Evolutionary conservation across 2,113 vertebrate species (phyloP).

Genomic region (Neogobius melanostomus): DNA sequence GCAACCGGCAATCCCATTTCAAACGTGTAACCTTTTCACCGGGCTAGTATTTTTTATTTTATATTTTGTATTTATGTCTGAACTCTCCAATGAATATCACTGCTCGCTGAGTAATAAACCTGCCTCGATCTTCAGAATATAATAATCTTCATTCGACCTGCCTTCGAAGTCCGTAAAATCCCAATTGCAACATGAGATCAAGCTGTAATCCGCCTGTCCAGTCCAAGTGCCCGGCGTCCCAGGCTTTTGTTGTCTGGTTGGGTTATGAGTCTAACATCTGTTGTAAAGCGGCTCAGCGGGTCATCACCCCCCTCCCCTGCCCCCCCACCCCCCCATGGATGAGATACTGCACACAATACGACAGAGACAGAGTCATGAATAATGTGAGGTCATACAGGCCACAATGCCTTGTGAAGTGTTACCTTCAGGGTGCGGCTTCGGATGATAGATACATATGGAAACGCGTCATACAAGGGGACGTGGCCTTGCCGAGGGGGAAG

Average conservation of each 20-base stretch:
- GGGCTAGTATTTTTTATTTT: neutral
- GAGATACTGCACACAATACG: constrained; percentile 3
- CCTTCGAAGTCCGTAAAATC: constrained; percentile 1
- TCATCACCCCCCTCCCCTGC: constrained; percentile 43
- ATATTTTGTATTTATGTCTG: neutral
- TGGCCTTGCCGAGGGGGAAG: too few relatives aligned
- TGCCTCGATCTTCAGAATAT: constrained; percentile 8
- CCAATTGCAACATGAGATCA: constrained; percentile 25
- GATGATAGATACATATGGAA: neutral
- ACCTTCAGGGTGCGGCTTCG: neutral
- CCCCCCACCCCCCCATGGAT: constrained; percentile 23
- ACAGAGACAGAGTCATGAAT: constrained; percentile 21
- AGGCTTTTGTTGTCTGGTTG: constrained; percentile 34
- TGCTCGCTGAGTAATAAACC: neutral
- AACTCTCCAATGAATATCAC: neutral
- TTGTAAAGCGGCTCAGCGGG: constrained; percentile 45
- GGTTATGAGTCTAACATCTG: constrained; percentile 59
- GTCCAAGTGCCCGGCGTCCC: constrained; percentile 35
- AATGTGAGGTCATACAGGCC: constrained; percentile 3
- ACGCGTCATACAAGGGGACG: too few relatives aligned
- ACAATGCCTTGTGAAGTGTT: neutral
- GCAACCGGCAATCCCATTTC: constrained; percentile 19
- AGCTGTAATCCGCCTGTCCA: constrained; percentile 46
- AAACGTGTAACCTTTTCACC: constrained; percentile 35
- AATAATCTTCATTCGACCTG: constrained; percentile 35